Evolutionary conservation across 2,888 invertebrate genomes (phyloP), one percentile per base, ranked within the genome.

Genomic region (Mythimna albipuncta): DNA sequence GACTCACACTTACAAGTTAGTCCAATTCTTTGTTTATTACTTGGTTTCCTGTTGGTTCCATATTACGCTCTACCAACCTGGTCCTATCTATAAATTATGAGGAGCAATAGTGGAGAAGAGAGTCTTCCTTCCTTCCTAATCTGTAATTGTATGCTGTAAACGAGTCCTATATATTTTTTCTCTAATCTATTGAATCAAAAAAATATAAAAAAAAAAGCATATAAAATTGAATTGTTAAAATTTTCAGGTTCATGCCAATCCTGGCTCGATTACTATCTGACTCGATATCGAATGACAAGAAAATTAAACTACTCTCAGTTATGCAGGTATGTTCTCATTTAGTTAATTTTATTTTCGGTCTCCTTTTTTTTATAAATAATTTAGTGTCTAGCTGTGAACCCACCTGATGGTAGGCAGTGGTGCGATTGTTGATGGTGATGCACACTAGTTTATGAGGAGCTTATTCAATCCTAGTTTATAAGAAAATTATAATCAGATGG

Each of bases 1-100:
- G 0, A 97, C 97, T 47, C 97, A 97, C 85, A 97, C 97, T 0
- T 98, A 97, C 87, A 97, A 95, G 96, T 96, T 72, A 90, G 92
- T 87, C 41, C 26, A 9, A 6, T 38, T 65, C 9, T n/a, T 21
- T 41, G n/a, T 52, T 54, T 73, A 6, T 52, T 16, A 50, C 16
- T 54, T 44, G 6, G 2, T 4, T 64, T 26, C n/a, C n/a, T 11
- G 68, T 32, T 61, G 10, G 41, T 41, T 2, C 50, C 2, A 2
- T 16, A 47, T 7, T 52, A 52, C n/a, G 50, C 50, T 52, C n/a
- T 52, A 6, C 50, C n/a, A n/a, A 52, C n/a, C n/a, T 52, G 16
- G 9, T 52, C 50, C 50, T n/a, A 19, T 50, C 2, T 50, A 2
- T 19, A 50, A 19, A 19, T 50, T 50, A 19, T 19, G 16, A 50